Conservation (phyloP, 2,113 vertebrate genomes). For the Xenopus borealis region DNA sequence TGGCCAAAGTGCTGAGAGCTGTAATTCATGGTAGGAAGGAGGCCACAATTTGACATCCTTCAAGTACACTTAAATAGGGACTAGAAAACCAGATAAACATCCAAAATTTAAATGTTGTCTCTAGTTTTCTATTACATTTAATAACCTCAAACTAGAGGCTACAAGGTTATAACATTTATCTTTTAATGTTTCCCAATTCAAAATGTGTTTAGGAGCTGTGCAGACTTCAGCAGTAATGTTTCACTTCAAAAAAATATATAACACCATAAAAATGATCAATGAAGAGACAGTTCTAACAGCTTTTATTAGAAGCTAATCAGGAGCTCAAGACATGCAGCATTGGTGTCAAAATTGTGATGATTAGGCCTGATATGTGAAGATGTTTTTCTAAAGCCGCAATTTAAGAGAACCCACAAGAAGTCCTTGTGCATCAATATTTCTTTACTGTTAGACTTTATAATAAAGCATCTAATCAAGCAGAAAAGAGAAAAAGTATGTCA, state of each 20-base stretch:
- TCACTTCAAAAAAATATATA: constrained; percentile 26
- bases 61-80: too few species aligned
- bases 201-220: constrained; percentile 33
- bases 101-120: too few species aligned
- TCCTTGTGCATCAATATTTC: constrained; percentile 41
- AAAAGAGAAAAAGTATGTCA: neutral
- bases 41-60: too few species aligned
- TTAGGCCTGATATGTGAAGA: constrained; percentile 23
- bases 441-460: constrained; percentile 33
- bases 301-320: constrained; percentile 44
- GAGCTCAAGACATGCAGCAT: constrained; percentile 28
- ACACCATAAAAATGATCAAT: constrained; percentile 42
- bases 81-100: too few species aligned
- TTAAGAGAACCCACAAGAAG: constrained; percentile 30
- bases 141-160: too few species aligned
- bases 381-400: constrained; percentile 26
- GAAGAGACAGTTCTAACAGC: constrained; percentile 33
- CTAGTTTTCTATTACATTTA: too few species aligned
- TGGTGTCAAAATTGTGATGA: constrained; percentile 38
- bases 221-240: constrained; percentile 31
- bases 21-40: too few species aligned
- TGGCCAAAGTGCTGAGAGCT: too few species aligned
- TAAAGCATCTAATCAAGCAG: constrained; percentile 35
- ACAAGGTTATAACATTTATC: too few species aligned
- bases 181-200: neutral